These are phyloP conservation scores for Triplophysa siluroides DNA, from an alignment of 2,113 vertebrate species.

Conservation along the genomic window DNA sequence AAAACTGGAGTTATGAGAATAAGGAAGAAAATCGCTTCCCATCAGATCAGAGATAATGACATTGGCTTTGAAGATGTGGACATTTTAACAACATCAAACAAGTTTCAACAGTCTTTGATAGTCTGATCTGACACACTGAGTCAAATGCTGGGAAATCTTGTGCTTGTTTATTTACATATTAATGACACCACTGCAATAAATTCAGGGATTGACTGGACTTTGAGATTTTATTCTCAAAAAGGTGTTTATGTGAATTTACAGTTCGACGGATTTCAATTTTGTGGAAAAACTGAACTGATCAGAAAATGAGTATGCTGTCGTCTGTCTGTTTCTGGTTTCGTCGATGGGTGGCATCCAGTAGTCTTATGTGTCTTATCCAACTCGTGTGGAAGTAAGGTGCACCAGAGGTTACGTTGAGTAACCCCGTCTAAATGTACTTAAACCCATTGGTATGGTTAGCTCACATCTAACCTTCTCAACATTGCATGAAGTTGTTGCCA, in stretches of 20 bases:
- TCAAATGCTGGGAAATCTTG: conserved; percentile 10
- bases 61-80: conserved; percentile 25
- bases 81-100: not conserved
- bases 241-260: not conserved
- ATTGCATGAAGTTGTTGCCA: not conserved
- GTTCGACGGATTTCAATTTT: not conserved
- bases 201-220: conserved; percentile 6
- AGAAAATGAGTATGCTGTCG: not conserved
- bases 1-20: not conserved
- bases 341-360: not conserved
- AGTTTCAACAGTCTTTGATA: conserved; percentile 1
- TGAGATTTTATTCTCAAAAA: not conserved
- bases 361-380: too few species aligned
- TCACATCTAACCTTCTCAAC: conserved; percentile 22
- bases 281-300: not conserved
- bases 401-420: not conserved
- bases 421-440: conserved; percentile 11
- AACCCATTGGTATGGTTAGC: not conserved
- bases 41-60: not conserved
- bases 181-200: conserved; percentile 12
- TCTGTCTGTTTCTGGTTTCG: not conserved
- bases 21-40: not conserved
- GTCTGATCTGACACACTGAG: not conserved
- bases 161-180: not conserved
- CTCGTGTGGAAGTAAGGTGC: not conserved